These are phyloP conservation scores for Oryzias melastigma DNA, from an alignment of 2,113 vertebrate genomes.

Conservation along the genomic window DNA sequence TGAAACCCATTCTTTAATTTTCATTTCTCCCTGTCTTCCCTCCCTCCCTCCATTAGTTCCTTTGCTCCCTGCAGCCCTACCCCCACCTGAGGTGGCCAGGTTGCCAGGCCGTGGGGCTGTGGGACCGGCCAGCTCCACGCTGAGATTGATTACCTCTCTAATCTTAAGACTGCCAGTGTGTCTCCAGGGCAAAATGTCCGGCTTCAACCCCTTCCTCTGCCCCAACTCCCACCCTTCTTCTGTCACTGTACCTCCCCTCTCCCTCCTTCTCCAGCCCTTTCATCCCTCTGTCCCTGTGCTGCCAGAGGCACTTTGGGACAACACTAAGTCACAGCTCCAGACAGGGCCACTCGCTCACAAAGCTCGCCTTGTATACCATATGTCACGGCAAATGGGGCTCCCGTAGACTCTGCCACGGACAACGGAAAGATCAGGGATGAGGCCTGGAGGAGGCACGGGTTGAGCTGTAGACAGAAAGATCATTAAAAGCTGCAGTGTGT, in stretches of 20 bases:
- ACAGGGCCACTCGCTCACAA: conserved; percentile 72
- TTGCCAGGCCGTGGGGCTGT: conserved; percentile 60
- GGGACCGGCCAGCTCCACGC: conserved; percentile 63
- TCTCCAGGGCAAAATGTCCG: conserved; percentile 73
- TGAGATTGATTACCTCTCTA: conserved; percentile 75
- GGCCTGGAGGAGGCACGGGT: conserved; percentile 15
- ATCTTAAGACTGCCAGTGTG: conserved; percentile 72
- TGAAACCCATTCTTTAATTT: conserved; percentile 66
- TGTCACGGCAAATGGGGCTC: conserved; percentile 74
- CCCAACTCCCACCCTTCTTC: conserved; percentile 45
- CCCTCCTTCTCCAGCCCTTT: conserved; percentile 62
- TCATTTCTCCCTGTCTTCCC: conserved; percentile 40
- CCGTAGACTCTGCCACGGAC: conserved; percentile 55
- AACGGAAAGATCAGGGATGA: conserved; percentile 38
- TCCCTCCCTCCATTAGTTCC: conserved; percentile 51
- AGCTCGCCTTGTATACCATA: conserved; percentile 60
- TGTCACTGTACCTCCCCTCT: conserved; percentile 53
- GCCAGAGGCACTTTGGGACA: conserved; percentile 72
- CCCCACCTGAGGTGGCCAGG: conserved; percentile 60
- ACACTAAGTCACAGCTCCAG: conserved; percentile 75
- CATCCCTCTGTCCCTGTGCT: conserved; percentile 70
- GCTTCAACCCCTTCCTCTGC: conserved; percentile 46
- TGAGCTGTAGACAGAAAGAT: conserved; percentile 27
- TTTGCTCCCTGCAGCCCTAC: conserved; percentile 52
- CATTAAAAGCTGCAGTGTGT: conserved; percentile 21